Conservation (phyloP, 2,888 invertebrate species). For the Lysandra coridon region DNA sequence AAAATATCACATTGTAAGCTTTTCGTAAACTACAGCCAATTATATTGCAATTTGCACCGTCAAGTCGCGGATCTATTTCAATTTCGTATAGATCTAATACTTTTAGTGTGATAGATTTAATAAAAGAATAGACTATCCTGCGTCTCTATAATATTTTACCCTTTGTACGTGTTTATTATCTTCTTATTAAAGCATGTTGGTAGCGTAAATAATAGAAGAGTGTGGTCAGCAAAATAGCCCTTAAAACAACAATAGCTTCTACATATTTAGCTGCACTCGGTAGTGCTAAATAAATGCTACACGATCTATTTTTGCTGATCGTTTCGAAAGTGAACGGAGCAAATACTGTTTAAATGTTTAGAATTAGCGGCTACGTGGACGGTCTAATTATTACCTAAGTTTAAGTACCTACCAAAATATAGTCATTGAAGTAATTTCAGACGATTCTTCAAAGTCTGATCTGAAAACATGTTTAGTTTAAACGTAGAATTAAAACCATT, state of each 20-base stretch:
- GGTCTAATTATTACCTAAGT: background rate
- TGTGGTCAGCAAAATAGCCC: background rate
- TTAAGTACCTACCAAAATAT: background rate
- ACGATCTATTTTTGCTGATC: background rate
- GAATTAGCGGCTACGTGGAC: background rate
- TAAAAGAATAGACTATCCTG: background rate
- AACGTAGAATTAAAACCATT: too few species aligned
- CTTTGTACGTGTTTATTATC: background rate
- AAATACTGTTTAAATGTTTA: background rate
- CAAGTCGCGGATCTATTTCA: background rate
- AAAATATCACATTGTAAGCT: too few species aligned
- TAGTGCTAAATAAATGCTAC: conserved; percentile 12
- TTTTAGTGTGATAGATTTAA: background rate
- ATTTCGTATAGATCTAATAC: background rate
- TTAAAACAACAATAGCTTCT: background rate
- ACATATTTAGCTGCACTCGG: background rate
- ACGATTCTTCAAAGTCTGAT: too few species aligned
- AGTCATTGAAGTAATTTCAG: too few species aligned
- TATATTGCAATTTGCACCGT: too few species aligned
- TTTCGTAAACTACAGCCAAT: too few species aligned
- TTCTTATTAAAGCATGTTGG: background rate
- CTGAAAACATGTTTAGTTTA: too few species aligned
- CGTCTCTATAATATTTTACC: background rate
- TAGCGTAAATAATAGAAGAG: background rate
- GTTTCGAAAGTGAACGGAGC: background rate